Evolutionary conservation across 2,888 invertebrate species (phyloP), one percentile per base, ranked within the genome.

Genomic region (Leptopilina syphax): DNA sequence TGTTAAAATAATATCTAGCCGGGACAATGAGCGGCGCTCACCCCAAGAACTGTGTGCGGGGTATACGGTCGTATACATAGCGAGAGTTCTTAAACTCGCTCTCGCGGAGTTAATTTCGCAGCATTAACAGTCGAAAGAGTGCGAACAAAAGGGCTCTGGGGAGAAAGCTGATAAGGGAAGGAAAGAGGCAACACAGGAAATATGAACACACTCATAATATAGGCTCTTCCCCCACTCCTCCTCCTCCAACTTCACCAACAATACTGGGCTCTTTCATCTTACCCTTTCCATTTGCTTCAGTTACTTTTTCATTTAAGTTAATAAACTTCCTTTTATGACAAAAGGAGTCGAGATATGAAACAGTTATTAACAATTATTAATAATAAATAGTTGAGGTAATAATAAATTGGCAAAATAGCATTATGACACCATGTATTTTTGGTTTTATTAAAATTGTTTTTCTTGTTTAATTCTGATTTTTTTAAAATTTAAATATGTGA

Each of bases 51-150:
- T 50, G 50, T 50, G 12, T 50, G 77, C 67, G 60, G 68, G 76
- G 34, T 34, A 3, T 18, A 34, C 34, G 34, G 82, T 73, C 80
- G 79, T 66, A 60, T 60, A 83, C 78, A 81, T 47, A 47, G 47
- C 47, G 50, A 8, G 80, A 88, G 87, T 90, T 90, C 90, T 90
- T 90, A 89, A 89, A 90, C 88, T 89, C 87, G 85, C 89, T 89
- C 85, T 86, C 84, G 85, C 85, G 87, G 89, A 91, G 91, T 91
- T 91, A 90, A 91, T 91, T 91, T 91, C 88, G 89, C 89, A 87
- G 91, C 89, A 91, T 91, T 91, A 91, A 91, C 90, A 89, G 91
- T 88, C 88, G 90, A 90, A 91, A 91, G 90, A 91, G 90, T 91
- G 90, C 91, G 90, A 91, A 91, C 91, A 91, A 91, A 91, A 90